A percentile compares a stretch with the other conserved stretches of the same genome.
phyloP scores from a whole-genome alignment of 2,113 vertebrate genomes.

The Pelecanus crispus region DNA sequence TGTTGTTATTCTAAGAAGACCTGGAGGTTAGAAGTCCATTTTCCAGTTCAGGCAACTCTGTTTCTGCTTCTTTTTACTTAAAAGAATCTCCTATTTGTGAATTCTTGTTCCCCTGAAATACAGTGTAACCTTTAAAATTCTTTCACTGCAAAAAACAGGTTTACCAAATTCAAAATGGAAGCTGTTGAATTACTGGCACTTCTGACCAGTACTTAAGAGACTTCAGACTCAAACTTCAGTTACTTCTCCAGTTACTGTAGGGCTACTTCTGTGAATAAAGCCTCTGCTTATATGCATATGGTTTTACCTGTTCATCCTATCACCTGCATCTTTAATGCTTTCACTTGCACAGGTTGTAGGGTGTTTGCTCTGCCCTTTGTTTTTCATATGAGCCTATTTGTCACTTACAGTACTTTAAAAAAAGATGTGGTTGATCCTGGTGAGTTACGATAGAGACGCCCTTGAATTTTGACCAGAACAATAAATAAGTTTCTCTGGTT shows the following conservation, averaged over 20 bases:
- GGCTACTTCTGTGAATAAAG: not conserved
- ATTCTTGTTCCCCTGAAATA: not conserved
- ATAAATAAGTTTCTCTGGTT: not conserved
- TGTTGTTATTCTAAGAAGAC: not conserved
- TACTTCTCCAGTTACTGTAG: not conserved
- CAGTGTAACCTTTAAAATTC: not conserved
- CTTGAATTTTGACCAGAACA: not conserved
- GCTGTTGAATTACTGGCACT: not conserved
- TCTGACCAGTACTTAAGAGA: not conserved
- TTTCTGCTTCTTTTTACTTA: not conserved
- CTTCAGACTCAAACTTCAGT: not conserved
- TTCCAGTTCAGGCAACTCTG: not conserved
- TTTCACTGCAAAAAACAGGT: not conserved
- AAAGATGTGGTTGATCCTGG: not conserved
- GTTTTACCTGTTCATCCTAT: not conserved
- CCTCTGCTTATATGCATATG: not conserved
- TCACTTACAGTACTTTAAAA: not conserved
- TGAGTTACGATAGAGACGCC: accelerated
- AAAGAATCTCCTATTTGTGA: not conserved
- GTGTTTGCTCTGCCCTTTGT: not conserved
- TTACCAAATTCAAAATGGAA: not conserved
- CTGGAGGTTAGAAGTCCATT: not conserved
- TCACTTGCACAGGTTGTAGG: not conserved
- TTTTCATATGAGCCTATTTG: not conserved
- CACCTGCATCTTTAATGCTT: not conserved